These are phyloP conservation scores for Falco concolor DNA, from an alignment of 2,797 vertebrate genomes.

Conservation along the genomic window DNA sequence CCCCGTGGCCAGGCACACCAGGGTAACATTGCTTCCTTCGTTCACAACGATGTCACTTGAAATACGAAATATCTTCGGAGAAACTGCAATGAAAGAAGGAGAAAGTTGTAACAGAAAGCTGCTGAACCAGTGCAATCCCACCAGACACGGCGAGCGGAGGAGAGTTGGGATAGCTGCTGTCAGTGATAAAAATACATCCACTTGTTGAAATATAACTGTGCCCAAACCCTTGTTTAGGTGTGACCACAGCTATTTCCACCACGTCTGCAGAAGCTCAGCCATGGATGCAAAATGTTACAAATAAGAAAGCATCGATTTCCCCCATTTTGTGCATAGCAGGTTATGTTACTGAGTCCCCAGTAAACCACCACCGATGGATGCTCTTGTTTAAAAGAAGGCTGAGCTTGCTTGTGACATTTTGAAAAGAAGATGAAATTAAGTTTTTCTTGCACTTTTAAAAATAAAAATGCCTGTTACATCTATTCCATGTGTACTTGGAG, in stretches of 20 bases:
- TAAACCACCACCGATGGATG: neutral
- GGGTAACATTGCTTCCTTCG: constrained; percentile 92
- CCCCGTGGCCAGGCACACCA: constrained; percentile 92
- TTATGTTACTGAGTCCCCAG: neutral
- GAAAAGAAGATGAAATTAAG: neutral
- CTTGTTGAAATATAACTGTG: accelerated
- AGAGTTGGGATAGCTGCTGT: accelerated
- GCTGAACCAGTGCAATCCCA: neutral
- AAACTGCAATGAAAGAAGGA: constrained; percentile 79
- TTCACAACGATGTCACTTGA: constrained; percentile 90
- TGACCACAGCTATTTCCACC: neutral
- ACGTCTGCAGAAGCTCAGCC: accelerated
- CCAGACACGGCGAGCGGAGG: neutral
- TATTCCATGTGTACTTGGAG: neutral
- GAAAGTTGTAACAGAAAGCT: neutral
- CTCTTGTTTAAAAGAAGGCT: neutral
- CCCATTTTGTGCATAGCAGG: neutral
- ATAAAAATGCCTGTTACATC: neutral
- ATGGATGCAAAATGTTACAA: accelerated
- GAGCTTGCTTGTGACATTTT: neutral
- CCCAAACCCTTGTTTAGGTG: accelerated
- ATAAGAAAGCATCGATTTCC: neutral
- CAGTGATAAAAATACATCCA: accelerated
- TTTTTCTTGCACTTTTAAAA: neutral
- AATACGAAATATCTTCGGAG: constrained; percentile 95